Conservation (phyloP, 2,113 vertebrate species). For the Campylorhamphus procurvoides region DNA sequence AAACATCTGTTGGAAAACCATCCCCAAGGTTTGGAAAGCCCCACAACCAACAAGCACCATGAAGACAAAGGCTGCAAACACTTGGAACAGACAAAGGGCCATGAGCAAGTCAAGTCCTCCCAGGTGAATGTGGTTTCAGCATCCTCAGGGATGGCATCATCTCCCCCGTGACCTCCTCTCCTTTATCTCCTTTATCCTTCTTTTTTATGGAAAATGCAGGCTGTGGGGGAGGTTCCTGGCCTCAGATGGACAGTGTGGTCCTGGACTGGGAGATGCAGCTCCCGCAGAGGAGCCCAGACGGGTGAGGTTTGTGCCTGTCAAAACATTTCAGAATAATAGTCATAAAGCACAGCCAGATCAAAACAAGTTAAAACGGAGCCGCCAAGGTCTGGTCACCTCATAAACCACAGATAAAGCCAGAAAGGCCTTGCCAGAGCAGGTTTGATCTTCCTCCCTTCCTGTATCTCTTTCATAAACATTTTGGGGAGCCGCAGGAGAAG, state of each 20-base stretch:
- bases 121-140: neutral
- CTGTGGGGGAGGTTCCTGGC: fast-evolving
- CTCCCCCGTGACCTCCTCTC: fast-evolving
- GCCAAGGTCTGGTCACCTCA: constrained; percentile 64
- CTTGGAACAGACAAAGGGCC: neutral
- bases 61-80: neutral
- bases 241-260: neutral
- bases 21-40: neutral
- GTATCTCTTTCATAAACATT: constrained; percentile 68
- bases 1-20: neutral
- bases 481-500: constrained; percentile 3
- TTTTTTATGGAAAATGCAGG: fast-evolving
- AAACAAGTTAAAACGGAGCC: constrained; percentile 68
- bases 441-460: constrained; percentile 71
- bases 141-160: neutral
- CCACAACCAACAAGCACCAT: neutral
- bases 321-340: constrained; percentile 65
- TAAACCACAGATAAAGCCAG: constrained; percentile 68
- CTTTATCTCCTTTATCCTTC: too few relatives aligned
- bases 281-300: neutral
- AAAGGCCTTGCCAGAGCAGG: constrained; percentile 13
- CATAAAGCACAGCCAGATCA: constrained; percentile 61
- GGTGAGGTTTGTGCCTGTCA: constrained; percentile 47
- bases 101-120: neutral
- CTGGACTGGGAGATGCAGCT: neutral